Evolutionary conservation across 2,888 invertebrate species (phyloP).

Genomic region (Tromatobia lineatoria): DNA sequence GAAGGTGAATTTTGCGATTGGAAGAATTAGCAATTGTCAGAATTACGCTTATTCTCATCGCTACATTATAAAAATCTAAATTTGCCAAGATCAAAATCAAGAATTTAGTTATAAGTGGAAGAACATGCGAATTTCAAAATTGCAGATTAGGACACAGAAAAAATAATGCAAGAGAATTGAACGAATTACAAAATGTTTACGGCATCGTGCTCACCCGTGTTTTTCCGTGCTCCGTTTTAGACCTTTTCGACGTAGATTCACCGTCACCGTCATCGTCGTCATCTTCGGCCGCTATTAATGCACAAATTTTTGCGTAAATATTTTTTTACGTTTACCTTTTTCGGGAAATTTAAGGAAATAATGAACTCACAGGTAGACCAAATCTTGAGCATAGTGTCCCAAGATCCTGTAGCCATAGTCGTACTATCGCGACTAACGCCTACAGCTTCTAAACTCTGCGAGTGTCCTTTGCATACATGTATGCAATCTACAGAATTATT

Average conservation of each 20-base stretch:
- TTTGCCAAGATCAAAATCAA: no score
- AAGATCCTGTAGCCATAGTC: constrained; percentile 94
- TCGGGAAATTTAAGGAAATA: background rate
- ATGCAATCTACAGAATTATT: constrained; percentile 92
- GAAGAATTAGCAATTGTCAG: no score
- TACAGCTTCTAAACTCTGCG: constrained; percentile 96
- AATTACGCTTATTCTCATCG: no score
- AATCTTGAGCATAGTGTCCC: constrained; percentile 96
- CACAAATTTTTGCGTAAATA: constrained; percentile 12
- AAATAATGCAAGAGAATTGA: no score
- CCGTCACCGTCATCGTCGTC: constrained; percentile 88
- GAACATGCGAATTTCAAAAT: no score
- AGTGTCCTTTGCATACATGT: constrained; percentile 95
- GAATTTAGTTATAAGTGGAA: no score
- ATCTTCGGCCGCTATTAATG: constrained; percentile 76
- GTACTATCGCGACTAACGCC: constrained; percentile 90
- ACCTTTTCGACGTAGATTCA: constrained; percentile 88
- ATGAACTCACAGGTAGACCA: constrained; percentile 92
- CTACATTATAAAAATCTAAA: no score
- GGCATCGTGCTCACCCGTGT: constrained; percentile 86
- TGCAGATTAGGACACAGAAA: no score
- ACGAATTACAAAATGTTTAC: no score
- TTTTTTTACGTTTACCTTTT: constrained; percentile 20
- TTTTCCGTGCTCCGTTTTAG: constrained; percentile 87
- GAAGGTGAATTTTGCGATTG: no score